phyloP scores from a whole-genome alignment of 2,888 invertebrate species.

The Drosophila melanosoma region DNA sequence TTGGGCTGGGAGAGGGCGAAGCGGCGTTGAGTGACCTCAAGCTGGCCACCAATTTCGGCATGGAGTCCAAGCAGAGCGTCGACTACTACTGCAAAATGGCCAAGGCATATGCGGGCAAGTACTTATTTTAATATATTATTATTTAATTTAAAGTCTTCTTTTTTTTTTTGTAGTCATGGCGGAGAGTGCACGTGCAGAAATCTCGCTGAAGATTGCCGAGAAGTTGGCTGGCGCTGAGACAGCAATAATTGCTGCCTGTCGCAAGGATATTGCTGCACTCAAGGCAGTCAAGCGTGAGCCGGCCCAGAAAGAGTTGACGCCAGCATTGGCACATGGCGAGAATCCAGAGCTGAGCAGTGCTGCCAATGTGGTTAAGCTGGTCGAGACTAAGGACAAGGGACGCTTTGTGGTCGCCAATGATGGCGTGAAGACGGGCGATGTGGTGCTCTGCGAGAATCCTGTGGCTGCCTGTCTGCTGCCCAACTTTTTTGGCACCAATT shows the following conservation, averaged over 20 bases:
- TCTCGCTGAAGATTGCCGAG: conserved; percentile 88
- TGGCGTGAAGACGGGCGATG: conserved; percentile 88
- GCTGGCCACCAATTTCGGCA: conserved; percentile 87
- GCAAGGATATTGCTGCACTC: conserved; percentile 85
- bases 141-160: background rate
- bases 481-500: conserved; percentile 91
- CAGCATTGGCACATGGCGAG: conserved; percentile 86
- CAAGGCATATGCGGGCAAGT: conserved; percentile 87
- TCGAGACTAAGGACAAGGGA: conserved; percentile 87
- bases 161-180: conserved; percentile 85
- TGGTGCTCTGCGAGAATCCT: conserved; percentile 89
- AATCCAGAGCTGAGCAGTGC: conserved; percentile 87
- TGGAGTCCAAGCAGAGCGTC: conserved; percentile 87
- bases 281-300: conserved; percentile 47
- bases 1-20: conserved; percentile 86
- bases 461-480: conserved; percentile 90
- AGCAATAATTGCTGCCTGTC: conserved; percentile 84
- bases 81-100: conserved; percentile 90
- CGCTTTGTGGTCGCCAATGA: conserved; percentile 89
- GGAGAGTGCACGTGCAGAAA: conserved; percentile 87
- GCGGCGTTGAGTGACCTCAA: conserved; percentile 89
- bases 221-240: conserved; percentile 86
- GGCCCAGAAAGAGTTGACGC: conserved; percentile 38
- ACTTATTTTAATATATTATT: background rate
- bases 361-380: conserved; percentile 87